Percentiles rank a stretch among this genome's conserved stretches.
These are phyloP conservation scores for Potamarius usumacintae DNA, from an alignment of 2,113 vertebrate genomes.

Conservation along the genomic window DNA sequence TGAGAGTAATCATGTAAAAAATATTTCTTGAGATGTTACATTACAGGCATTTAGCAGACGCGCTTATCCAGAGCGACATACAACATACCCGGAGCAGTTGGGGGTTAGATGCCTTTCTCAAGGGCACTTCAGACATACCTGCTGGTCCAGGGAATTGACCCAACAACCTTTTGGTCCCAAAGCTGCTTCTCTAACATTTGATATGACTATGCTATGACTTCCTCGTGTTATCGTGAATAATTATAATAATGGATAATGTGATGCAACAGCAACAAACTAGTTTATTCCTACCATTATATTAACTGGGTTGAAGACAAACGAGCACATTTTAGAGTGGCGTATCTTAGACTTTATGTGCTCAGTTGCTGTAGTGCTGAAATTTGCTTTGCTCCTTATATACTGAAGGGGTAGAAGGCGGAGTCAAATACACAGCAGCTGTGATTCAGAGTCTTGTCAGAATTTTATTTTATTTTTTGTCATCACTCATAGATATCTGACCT, in stretches of 20 bases:
- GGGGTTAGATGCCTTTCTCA: no score
- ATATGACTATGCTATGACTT: no score
- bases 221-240: no score
- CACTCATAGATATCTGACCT: background rate
- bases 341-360: background rate
- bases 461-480: background rate
- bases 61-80: no score
- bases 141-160: no score
- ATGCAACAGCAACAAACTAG: background rate
- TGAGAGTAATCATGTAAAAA: background rate
- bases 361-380: background rate
- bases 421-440: background rate
- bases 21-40: background rate
- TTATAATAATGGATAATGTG: background rate
- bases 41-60: no score
- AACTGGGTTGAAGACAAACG: background rate
- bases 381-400: background rate
- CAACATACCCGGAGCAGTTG: no score
- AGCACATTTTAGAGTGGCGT: background rate
- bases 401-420: conserved; percentile 24
- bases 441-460: background rate
- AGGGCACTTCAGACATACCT: no score
- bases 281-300: background rate
- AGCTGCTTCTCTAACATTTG: no score
- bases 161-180: no score